Conservation (phyloP, 2,113 vertebrate species). For the Pseudopipra pipra region DNA sequence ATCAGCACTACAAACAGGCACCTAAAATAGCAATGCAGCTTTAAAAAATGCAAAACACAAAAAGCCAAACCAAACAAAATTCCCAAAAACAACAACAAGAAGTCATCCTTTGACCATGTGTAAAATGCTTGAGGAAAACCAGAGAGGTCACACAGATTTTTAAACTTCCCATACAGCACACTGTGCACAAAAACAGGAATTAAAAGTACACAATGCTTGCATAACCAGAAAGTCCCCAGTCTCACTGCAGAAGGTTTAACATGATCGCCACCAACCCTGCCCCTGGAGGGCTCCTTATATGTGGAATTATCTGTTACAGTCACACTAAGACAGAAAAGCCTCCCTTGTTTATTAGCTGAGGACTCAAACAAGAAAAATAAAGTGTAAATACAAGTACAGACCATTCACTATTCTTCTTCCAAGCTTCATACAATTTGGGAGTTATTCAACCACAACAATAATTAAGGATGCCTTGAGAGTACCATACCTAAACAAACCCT, state of each 20-base stretch:
- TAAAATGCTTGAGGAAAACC: neutral
- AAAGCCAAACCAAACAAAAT: neutral
- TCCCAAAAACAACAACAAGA: neutral
- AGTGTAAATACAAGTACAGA: neutral
- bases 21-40: neutral
- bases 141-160: neutral
- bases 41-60: neutral
- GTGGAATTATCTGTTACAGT: neutral
- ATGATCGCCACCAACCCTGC: neutral
- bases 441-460: neutral
- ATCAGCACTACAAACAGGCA: neutral
- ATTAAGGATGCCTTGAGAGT: neutral
- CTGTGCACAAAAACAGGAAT: neutral
- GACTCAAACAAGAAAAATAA: neutral
- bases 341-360: neutral
- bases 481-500: neutral
- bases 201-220: neutral
- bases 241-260: neutral
- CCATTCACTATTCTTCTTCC: neutral
- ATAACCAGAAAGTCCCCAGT: neutral
- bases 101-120: neutral
- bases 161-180: neutral
- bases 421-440: neutral
- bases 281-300: accelerated
- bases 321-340: accelerated